Conservation (phyloP, 2,113 vertebrate genomes). For the Percina caprodes region DNA sequence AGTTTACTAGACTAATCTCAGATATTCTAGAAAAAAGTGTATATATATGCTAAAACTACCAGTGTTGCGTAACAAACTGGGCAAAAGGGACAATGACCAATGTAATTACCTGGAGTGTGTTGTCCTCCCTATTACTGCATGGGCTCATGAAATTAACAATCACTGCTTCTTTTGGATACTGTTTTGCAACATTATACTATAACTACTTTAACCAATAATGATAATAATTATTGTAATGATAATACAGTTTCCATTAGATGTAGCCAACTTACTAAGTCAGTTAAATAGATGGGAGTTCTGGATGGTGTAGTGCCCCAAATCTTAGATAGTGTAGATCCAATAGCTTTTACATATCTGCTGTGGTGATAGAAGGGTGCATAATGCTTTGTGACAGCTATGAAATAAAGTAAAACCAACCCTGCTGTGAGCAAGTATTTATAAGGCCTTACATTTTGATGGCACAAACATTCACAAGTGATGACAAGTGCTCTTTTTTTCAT, state of each 20-base stretch:
- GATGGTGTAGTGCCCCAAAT: slow-evolving; percentile 36
- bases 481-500: slow-evolving; percentile 73
- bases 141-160: not conserved
- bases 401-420: slow-evolving; percentile 75
- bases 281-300: slow-evolving; percentile 29
- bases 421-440: slow-evolving; percentile 79
- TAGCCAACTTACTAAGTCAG: slow-evolving; percentile 23
- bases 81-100: slow-evolving; percentile 5
- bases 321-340: slow-evolving; percentile 55
- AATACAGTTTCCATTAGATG: not conserved
- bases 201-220: not conserved
- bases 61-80: slow-evolving; percentile 1
- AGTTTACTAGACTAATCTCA: not conserved
- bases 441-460: slow-evolving; percentile 75
- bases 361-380: slow-evolving; percentile 66
- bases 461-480: slow-evolving; percentile 78
- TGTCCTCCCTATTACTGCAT: not conserved
- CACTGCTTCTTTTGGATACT: not conserved
- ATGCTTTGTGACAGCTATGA: slow-evolving; percentile 80
- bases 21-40: not conserved
- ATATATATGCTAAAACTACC: not conserved
- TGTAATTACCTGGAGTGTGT: slow-evolving; percentile 25
- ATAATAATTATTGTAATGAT: not conserved
- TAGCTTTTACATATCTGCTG: slow-evolving; percentile 55
- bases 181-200: not conserved